These are phyloP conservation scores for Monochamus saltuarius DNA, from an alignment of 1,140 invertebrate genomes.

Conservation along the genomic window DNA sequence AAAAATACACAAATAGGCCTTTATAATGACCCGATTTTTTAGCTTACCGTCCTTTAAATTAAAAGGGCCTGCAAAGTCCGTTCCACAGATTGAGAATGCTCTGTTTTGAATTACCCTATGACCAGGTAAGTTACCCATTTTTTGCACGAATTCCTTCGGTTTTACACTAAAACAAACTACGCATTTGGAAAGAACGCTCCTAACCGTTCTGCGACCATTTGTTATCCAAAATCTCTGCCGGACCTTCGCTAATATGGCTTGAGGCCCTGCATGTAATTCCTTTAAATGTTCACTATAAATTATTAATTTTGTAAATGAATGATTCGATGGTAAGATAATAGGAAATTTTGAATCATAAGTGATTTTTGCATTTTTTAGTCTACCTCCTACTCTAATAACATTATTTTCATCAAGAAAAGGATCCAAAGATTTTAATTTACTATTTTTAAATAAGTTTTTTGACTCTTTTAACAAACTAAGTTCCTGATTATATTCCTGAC, in stretches of 20 bases:
- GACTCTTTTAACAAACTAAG: conserved; percentile 3
- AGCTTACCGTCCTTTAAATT: conserved; percentile 39
- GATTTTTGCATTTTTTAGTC: conserved; percentile 40
- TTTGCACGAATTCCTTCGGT: background rate
- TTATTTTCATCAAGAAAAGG: conserved; percentile 50
- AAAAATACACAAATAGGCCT: conserved; percentile 52
- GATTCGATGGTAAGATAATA: conserved; percentile 39
- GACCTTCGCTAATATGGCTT: conserved; percentile 10
- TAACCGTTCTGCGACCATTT: conserved; percentile 23
- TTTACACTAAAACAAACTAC: conserved; percentile 31
- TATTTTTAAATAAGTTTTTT: conserved; percentile 10
- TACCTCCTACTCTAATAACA: conserved; percentile 50
- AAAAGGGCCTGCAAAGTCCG: conserved; percentile 52
- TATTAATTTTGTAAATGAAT: conserved; percentile 32
- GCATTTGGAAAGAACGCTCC: conserved; percentile 11
- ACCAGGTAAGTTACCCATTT: conserved; percentile 11
- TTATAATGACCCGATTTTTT: conserved; percentile 40
- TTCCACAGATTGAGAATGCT: conserved; percentile 46
- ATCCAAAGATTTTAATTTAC: conserved; percentile 33
- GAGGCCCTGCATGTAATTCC: conserved; percentile 26
- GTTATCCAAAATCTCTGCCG: conserved; percentile 34
- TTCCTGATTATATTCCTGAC: conserved; percentile 9
- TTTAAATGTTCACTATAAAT: conserved; percentile 30
- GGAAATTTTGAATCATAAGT: conserved; percentile 35
- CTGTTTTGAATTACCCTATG: conserved; percentile 23